phyloP scores from a whole-genome alignment of 92 coral and sea anemone genomes.

The Palythoa grandis region DNA sequence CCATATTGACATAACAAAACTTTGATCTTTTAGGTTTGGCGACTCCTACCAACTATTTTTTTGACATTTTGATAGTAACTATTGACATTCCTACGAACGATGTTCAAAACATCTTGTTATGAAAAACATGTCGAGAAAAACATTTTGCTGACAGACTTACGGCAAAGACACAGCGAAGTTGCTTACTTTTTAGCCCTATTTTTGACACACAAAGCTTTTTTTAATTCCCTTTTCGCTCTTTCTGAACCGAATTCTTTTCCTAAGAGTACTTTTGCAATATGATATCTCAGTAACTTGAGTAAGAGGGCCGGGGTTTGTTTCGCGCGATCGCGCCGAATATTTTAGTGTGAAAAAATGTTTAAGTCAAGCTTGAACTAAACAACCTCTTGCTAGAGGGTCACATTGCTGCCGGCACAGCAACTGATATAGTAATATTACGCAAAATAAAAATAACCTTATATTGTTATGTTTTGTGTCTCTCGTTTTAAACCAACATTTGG shows the following conservation, averaged over 20 bases:
- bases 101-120: conserved; percentile 3
- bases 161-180: background rate
- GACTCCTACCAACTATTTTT: conserved; percentile 11
- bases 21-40: background rate
- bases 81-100: conserved; percentile 36
- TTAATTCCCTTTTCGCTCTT: background rate
- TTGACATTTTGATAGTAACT: background rate
- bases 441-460: conserved; percentile 3
- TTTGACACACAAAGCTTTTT: background rate
- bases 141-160: background rate
- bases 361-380: conserved; percentile 19
- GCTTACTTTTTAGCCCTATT: conserved; percentile 2
- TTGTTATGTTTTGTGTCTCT: conserved; percentile 13
- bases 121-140: conserved; percentile 20
- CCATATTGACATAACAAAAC: conserved; percentile 29
- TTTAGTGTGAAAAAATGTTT: conserved; percentile 42
- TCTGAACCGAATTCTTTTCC: background rate
- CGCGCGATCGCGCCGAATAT: conserved; percentile 12
- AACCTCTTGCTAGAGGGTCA: background rate
- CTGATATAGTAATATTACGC: background rate
- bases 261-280: background rate
- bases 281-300: background rate
- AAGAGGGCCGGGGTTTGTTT: background rate
- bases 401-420: conserved; percentile 3
- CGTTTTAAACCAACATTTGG: conserved; percentile 4